Evolutionary conservation across 2,797 vertebrate genomes (phyloP).

Genomic region (Euthynnus affinis): DNA sequence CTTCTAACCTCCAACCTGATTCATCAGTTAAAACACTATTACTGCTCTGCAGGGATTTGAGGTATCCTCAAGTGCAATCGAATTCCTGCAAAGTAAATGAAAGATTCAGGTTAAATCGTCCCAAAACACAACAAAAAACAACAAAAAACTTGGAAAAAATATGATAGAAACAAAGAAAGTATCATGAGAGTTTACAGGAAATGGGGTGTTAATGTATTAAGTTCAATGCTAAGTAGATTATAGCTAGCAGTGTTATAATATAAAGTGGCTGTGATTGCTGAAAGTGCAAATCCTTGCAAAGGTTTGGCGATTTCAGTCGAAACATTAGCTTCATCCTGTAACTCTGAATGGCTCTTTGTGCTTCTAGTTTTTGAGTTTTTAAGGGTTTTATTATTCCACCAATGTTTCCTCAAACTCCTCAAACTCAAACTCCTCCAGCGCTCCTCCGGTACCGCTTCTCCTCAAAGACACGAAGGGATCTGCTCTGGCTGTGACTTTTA

Average conservation of each 20-base stretch:
- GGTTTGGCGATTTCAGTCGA: too few relatives aligned
- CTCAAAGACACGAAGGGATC: conserved; percentile 2
- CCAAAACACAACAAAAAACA: too few relatives aligned
- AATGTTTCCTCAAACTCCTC: conserved; percentile 11
- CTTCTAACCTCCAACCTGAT: neutral
- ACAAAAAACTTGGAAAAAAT: too few relatives aligned
- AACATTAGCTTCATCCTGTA: too few relatives aligned
- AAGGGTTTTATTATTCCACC: conserved; percentile 18
- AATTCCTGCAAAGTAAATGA: neutral
- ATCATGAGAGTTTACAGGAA: too few relatives aligned
- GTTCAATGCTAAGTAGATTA: too few relatives aligned
- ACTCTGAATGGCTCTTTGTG: neutral
- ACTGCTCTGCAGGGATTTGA: neutral
- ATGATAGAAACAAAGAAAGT: too few relatives aligned
- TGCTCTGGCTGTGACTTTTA: conserved; percentile 27
- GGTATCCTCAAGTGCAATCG: neutral
- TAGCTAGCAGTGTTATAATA: too few relatives aligned
- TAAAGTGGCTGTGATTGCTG: too few relatives aligned
- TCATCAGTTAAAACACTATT: neutral
- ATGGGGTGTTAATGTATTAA: too few relatives aligned
- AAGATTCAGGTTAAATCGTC: neutral
- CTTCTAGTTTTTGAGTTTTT: neutral
- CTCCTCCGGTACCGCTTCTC: neutral
- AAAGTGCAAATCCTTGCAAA: too few relatives aligned
- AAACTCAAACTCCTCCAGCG: conserved; percentile 8